Conservation (phyloP, 2,797 vertebrate species). For the Platalea minor region DNA sequence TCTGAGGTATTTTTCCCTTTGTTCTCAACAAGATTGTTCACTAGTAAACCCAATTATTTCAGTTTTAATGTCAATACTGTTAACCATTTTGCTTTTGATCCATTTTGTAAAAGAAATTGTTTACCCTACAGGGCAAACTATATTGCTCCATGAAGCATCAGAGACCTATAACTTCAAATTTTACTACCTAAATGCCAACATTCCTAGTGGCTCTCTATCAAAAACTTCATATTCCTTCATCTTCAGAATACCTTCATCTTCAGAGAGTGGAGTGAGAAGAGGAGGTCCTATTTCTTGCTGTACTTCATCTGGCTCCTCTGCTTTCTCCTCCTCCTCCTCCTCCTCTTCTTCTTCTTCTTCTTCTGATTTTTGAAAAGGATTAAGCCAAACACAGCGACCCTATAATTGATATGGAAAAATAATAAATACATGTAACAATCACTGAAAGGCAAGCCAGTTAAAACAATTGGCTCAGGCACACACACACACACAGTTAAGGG, state of each 20-base stretch:
- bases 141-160: neutral
- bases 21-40: neutral
- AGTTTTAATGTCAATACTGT: neutral
- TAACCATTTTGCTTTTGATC: neutral
- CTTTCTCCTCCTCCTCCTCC: constrained; percentile 79
- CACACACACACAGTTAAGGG: neutral
- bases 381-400: constrained; percentile 92
- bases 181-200: neutral
- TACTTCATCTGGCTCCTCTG: constrained; percentile 80
- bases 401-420: constrained; percentile 45
- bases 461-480: neutral
- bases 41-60: neutral
- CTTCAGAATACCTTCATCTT: constrained; percentile 84
- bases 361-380: constrained; percentile 77
- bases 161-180: neutral
- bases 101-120: neutral
- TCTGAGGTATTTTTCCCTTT: neutral
- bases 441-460: neutral
- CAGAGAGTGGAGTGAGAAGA: constrained; percentile 87
- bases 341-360: constrained; percentile 83
- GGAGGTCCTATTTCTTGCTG: constrained; percentile 88
- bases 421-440: neutral
- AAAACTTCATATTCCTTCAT: neutral
- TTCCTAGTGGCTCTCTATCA: neutral
- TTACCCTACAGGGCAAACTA: neutral